These are phyloP conservation scores for Bufo bufo DNA, from an alignment of 2,113 vertebrate species.

Conservation along the genomic window DNA sequence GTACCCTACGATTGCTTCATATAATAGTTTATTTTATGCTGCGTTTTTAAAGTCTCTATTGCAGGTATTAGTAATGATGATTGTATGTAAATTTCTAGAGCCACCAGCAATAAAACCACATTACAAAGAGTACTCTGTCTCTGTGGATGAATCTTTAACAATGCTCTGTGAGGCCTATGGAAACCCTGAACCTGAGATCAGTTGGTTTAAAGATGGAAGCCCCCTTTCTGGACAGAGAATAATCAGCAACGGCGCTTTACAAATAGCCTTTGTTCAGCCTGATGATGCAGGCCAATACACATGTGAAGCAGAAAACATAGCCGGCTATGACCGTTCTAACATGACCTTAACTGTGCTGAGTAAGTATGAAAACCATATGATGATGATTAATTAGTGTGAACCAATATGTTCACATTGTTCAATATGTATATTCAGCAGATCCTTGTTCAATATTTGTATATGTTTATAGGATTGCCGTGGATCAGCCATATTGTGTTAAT, in stretches of 20 bases:
- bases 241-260: slow-evolving; percentile 85
- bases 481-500: neutral
- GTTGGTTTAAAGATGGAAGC: slow-evolving; percentile 86
- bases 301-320: slow-evolving; percentile 83
- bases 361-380: slow-evolving; percentile 66
- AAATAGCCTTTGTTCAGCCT: slow-evolving; percentile 83
- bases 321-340: slow-evolving; percentile 77
- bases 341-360: slow-evolving; percentile 81
- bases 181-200: slow-evolving; percentile 79
- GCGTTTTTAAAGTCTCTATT: neutral
- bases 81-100: slow-evolving; percentile 70
- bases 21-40: neutral
- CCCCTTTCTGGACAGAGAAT: slow-evolving; percentile 75
- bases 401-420: neutral
- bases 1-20: neutral
- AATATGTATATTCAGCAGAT: neutral
- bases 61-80: neutral
- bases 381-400: neutral
- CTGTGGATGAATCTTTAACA: slow-evolving; percentile 82
- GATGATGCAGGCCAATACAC: slow-evolving; percentile 83
- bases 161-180: slow-evolving; percentile 84
- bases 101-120: slow-evolving; percentile 83
- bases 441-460: neutral
- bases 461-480: no score
- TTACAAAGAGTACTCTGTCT: slow-evolving; percentile 69